These are phyloP conservation scores for Zeugodacus cucurbitae DNA, from an alignment of 1,140 invertebrate species.

Conservation along the genomic window DNA sequence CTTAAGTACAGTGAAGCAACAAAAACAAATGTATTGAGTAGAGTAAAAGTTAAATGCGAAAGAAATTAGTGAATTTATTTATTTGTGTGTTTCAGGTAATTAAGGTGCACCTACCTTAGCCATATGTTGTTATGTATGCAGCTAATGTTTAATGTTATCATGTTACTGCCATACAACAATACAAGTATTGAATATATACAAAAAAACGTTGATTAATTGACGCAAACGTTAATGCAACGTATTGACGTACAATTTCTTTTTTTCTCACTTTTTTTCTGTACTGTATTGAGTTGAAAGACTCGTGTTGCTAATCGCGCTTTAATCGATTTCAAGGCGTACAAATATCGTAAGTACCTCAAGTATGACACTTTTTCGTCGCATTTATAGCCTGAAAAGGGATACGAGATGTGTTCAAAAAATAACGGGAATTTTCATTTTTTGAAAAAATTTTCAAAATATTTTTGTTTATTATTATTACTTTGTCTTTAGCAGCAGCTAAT, in stretches of 20 bases:
- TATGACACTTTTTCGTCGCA: too few species aligned
- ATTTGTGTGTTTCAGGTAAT: background rate
- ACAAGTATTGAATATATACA: background rate
- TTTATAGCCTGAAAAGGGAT: too few species aligned
- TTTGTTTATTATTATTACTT: too few species aligned
- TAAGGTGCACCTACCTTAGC: background rate
- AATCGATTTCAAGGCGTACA: background rate
- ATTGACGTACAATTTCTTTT: background rate
- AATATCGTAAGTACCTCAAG: background rate
- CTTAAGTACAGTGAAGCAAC: background rate
- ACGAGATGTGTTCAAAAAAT: too few species aligned
- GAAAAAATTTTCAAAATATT: too few species aligned
- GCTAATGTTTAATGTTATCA: background rate
- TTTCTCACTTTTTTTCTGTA: background rate
- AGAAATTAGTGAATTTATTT: background rate
- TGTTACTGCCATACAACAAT: background rate
- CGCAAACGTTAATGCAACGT: background rate
- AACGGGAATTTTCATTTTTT: too few species aligned
- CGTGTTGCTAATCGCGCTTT: background rate
- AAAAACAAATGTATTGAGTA: background rate
- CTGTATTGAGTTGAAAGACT: background rate
- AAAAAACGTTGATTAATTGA: background rate
- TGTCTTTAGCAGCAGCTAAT: too few species aligned
- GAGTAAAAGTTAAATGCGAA: background rate
- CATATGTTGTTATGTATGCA: background rate